Percentiles rank a stretch among this genome's conserved stretches.
Evolutionary conservation across 2,797 vertebrate species (phyloP).

Genomic region (Champsocephalus gunnari): DNA sequence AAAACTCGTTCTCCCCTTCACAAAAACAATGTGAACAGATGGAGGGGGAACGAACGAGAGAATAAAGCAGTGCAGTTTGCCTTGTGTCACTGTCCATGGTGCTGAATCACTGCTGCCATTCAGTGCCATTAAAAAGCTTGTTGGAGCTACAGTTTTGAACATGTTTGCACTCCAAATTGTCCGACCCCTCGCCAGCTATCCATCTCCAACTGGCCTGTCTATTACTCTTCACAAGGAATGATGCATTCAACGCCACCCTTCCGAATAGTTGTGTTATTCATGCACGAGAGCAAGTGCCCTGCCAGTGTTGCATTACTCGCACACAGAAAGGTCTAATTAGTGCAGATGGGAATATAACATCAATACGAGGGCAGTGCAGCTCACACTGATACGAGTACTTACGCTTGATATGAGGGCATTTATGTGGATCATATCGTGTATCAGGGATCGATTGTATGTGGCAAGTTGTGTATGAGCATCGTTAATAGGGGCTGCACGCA

Average conservation of each 20-base stretch:
- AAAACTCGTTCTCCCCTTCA: slow-evolving; percentile 24
- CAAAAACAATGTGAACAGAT: slow-evolving; percentile 15
- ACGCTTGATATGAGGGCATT: slow-evolving; percentile 46
- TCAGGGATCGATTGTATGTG: slow-evolving; percentile 46
- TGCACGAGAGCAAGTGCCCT: slow-evolving; percentile 40
- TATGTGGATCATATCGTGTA: slow-evolving; percentile 44
- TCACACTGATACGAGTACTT: slow-evolving; percentile 59
- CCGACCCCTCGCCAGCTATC: slow-evolving; percentile 16
- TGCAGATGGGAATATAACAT: slow-evolving; percentile 65
- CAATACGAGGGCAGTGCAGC: slow-evolving; percentile 46
- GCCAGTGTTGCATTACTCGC: slow-evolving; percentile 43
- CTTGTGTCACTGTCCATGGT: slow-evolving; percentile 80
- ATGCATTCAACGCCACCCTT: slow-evolving; percentile 45
- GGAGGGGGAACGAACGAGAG: slow-evolving; percentile 3
- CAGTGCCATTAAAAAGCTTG: slow-evolving; percentile 55
- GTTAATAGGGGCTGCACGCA: slow-evolving; percentile 16
- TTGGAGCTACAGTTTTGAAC: slow-evolving; percentile 49
- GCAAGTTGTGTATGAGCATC: slow-evolving; percentile 10
- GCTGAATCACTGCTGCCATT: slow-evolving; percentile 70
- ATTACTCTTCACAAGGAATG: slow-evolving; percentile 24
- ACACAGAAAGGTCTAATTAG: slow-evolving; percentile 64
- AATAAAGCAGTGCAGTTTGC: slow-evolving; percentile 25
- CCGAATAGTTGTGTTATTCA: slow-evolving; percentile 43
- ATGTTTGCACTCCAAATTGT: slow-evolving; percentile 57
- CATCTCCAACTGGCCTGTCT: slow-evolving; percentile 36